Evolutionary conservation across 2,888 invertebrate genomes (phyloP).

Genomic region (Willowsia nigromaculata): DNA sequence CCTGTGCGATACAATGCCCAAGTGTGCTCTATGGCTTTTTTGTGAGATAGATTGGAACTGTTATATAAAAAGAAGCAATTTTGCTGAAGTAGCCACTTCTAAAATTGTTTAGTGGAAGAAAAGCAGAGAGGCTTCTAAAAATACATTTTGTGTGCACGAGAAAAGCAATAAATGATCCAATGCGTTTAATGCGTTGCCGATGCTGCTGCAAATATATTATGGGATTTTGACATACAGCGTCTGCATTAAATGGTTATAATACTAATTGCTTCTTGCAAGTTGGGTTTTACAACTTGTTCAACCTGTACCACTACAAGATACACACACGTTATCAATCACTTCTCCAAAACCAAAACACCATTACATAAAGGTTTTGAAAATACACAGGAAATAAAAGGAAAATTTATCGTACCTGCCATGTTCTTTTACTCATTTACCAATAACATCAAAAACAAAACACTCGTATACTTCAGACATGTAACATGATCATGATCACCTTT

Average conservation of each 20-base stretch:
- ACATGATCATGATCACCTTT: too few species aligned
- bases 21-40: conserved; percentile 63
- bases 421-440: not conserved
- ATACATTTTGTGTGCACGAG: not conserved
- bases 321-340: not conserved
- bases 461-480: too few species aligned
- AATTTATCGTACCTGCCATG: not conserved
- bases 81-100: conserved; percentile 8
- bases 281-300: not conserved
- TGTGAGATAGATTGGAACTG: conserved; percentile 2
- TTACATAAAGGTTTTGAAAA: not conserved
- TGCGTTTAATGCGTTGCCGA: conserved; percentile 37
- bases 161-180: conserved; percentile 51
- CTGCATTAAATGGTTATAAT: conserved; percentile 55
- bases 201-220: not conserved
- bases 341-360: not conserved
- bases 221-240: not conserved
- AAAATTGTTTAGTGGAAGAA: not conserved
- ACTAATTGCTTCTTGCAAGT: conserved; percentile 41
- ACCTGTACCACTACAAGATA: not conserved
- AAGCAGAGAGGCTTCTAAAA: not conserved
- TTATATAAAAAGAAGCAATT: conserved; percentile 37
- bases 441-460: not conserved
- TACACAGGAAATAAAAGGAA: not conserved
- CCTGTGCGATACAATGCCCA: conserved; percentile 54